phyloP scores from a whole-genome alignment of 1,140 invertebrate species.

The Drosophila ercepeae region DNA sequence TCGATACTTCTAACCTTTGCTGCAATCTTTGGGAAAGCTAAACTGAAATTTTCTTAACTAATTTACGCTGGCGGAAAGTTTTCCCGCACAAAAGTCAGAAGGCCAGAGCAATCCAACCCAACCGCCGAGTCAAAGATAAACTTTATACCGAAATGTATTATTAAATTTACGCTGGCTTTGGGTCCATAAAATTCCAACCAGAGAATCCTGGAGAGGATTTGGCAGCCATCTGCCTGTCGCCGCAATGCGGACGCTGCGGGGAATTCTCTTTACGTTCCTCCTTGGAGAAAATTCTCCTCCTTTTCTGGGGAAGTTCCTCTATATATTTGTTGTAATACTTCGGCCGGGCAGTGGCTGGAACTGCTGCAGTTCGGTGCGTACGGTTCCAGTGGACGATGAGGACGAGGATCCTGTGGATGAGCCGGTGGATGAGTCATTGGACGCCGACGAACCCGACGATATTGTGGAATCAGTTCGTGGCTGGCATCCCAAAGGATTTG shows the following conservation, averaged over 20 bases:
- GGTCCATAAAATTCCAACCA: conserved; percentile 36
- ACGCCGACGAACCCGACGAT: conserved; percentile 62
- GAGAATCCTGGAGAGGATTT: conserved; percentile 34
- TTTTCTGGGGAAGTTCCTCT: conserved; percentile 8
- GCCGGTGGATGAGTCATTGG: conserved; percentile 36
- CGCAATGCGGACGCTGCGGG: conserved; percentile 58
- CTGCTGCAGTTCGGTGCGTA: conserved; percentile 79
- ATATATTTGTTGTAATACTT: conserved; percentile 70
- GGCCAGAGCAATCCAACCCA: conserved; percentile 27
- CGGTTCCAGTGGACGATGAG: conserved; percentile 79
- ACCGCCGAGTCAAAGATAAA: conserved; percentile 61
- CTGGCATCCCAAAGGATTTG: conserved; percentile 27
- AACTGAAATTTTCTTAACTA: conserved; percentile 40
- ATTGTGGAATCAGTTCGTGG: conserved; percentile 59
- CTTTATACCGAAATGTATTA: conserved; percentile 72
- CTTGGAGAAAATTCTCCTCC: conserved; percentile 21
- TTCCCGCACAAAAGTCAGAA: conserved; percentile 5
- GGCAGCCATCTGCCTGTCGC: conserved; percentile 38
- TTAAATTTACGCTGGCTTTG: conserved; percentile 61
- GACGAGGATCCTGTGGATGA: conserved; percentile 44
- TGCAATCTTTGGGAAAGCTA: conserved; percentile 17
- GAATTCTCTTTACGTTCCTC: not conserved
- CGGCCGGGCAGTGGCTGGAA: conserved; percentile 45
- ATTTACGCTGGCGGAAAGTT: conserved; percentile 45
- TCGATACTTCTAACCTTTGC: conserved; percentile 12